Evolutionary conservation across 2,888 invertebrate species (phyloP), one percentile per base, ranked within the genome.

Genomic region (Cordylochernes scorpioides): DNA sequence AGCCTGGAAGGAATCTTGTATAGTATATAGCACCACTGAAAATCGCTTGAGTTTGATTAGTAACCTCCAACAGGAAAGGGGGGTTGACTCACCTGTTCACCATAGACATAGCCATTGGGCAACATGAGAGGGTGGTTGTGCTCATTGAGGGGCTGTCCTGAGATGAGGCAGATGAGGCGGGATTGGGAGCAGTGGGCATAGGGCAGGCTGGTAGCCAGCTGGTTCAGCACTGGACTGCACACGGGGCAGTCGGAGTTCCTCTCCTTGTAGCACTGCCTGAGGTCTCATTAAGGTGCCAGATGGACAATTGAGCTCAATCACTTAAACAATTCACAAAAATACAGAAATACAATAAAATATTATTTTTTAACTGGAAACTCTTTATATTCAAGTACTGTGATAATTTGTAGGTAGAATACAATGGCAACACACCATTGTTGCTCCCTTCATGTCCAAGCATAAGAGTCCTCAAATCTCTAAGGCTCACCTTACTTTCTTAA

Each of bases 41-140:
- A n/a, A n/a, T n/a, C n/a, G n/a, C n/a, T n/a, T n/a, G n/a, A n/a
- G n/a, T n/a, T n/a, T n/a, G n/a, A n/a, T n/a, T n/a, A n/a, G n/a
- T n/a, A n/a, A n/a, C n/a, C n/a, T n/a, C n/a, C n/a, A n/a, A n/a
- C n/a, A n/a, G n/a, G n/a, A n/a, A n/a, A n/a, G n/a, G n/a, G n/a
- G n/a, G n/a, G n/a, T n/a, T 22, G n/a, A 41, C 44, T 53, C 45
- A 74, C 75, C 64, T 74, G 67, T 57, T 82, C 77, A 7, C 84
- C 84, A 49, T 86, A 94, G 34, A 97, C 86, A 57, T 82, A 75
- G 31, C 94, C 94, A 58, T 94, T 94, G 37, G 97, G 97, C 57
- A 99, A 63, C 70, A 88, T 84, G 72, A 94, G 77, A 8, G 91
- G 91, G 44, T 80, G 82, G 60, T 94, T 91, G 56, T 94, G 75